Evolutionary conservation across 53 echinoderm and acorn worm species (phyloP).

Genomic region (Holothuria leucospilota): DNA sequence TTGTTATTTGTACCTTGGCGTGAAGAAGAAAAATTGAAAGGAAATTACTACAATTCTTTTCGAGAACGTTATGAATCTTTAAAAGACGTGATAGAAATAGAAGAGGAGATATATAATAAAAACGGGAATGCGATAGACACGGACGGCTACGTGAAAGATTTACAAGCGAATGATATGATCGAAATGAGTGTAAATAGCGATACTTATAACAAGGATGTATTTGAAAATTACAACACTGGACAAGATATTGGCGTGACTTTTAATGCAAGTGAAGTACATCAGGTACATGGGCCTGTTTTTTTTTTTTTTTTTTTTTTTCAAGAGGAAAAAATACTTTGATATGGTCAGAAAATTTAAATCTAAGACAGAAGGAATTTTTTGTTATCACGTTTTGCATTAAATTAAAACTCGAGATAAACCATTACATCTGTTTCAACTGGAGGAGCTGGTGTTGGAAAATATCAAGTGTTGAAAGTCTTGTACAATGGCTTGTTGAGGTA

Average conservation of each 20-base stretch:
- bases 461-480: slow-evolving; percentile 28
- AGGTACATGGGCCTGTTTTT: slow-evolving; percentile 33
- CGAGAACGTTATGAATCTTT: too few relatives aligned
- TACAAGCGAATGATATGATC: background rate
- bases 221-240: slow-evolving; percentile 45
- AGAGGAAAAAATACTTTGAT: slow-evolving; percentile 49
- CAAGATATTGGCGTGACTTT: slow-evolving; percentile 53
- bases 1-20: too few relatives aligned
- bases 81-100: background rate
- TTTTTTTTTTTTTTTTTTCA: too few relatives aligned
- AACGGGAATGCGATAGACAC: background rate
- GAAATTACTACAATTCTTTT: too few relatives aligned
- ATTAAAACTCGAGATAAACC: background rate
- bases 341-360: slow-evolving; percentile 57
- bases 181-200: too few relatives aligned
- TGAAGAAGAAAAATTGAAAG: too few relatives aligned
- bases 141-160: background rate
- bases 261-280: slow-evolving; percentile 19
- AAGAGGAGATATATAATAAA: slow-evolving; percentile 8
- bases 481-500: background rate
- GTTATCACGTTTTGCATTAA: slow-evolving; percentile 48
- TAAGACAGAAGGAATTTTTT: slow-evolving; percentile 63
- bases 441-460: slow-evolving; percentile 71
- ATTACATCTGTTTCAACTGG: slow-evolving; percentile 46
- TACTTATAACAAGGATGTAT: background rate